phyloP scores from a whole-genome alignment of 2,113 vertebrate species.

The Delphinus delphis region DNA sequence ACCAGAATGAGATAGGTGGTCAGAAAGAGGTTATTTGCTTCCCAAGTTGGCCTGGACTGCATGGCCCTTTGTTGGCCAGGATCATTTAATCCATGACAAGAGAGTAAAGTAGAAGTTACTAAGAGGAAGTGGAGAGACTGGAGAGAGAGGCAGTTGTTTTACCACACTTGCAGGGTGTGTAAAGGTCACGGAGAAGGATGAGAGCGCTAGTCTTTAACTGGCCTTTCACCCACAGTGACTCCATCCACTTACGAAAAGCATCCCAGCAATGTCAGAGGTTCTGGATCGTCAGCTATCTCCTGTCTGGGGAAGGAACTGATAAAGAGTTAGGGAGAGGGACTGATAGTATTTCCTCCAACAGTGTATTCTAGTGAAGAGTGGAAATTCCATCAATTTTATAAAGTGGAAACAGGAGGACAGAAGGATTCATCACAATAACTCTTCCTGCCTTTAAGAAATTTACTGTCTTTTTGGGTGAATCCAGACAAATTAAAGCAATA shows the following conservation, averaged over 20 bases:
- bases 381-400: not conserved
- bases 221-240: not conserved
- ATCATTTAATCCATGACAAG: not conserved
- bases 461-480: not conserved
- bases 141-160: not conserved
- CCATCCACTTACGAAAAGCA: not conserved
- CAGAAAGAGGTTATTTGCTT: not conserved
- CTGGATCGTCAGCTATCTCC: not conserved
- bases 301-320: not conserved
- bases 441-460: not conserved
- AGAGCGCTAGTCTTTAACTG: not conserved
- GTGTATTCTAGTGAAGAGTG: not conserved
- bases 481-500: not conserved
- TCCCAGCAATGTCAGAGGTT: not conserved
- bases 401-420: not conserved
- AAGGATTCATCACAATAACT: not conserved
- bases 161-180: not conserved
- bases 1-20: not conserved
- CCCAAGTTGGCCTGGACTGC: not conserved
- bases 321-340: not conserved
- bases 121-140: not conserved
- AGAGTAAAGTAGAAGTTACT: not conserved
- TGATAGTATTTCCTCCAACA: not conserved
- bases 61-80: not conserved
- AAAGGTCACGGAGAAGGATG: not conserved